Evolutionary conservation across 30 jellyfish, hydroid and myxozoan species (phyloP).

Genomic region (Chrysaora quinquecirrha): DNA sequence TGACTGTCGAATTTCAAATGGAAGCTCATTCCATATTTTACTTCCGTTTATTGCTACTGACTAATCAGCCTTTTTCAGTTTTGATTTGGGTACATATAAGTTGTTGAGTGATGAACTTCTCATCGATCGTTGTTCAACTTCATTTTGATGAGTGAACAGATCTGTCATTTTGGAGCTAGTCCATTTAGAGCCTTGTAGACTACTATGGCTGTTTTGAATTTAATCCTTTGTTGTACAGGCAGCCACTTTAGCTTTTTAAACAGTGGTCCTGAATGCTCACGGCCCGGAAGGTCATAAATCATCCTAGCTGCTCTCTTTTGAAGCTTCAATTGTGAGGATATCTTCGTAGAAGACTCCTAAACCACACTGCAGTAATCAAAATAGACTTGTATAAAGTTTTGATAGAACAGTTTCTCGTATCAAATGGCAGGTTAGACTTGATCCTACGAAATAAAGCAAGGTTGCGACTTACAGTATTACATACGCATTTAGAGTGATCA

Average conservation of each 20-base stretch:
- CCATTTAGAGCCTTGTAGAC: slow-evolving; percentile 35
- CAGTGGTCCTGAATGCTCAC: slow-evolving; percentile 46
- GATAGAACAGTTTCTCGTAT: too few species aligned
- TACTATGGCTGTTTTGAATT: slow-evolving; percentile 6
- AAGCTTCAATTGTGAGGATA: slow-evolving; percentile 66
- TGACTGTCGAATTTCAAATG: too few species aligned
- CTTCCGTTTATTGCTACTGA: background rate
- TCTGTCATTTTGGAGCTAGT: slow-evolving; percentile 39
- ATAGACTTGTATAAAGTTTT: too few species aligned
- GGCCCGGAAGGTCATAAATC: slow-evolving; percentile 64
- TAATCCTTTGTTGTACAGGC: background rate
- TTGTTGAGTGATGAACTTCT: slow-evolving; percentile 40
- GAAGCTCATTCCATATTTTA: background rate
- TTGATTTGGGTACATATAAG: slow-evolving; percentile 30
- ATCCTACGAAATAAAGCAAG: too few species aligned
- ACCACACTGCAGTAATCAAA: too few species aligned
- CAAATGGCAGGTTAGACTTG: too few species aligned
- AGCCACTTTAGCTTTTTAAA: background rate
- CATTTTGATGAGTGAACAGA: slow-evolving; percentile 33
- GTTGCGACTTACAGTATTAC: too few species aligned
- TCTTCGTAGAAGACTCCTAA: too few species aligned
- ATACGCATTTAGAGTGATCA: too few species aligned
- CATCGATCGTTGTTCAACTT: slow-evolving; percentile 33
- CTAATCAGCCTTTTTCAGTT: slow-evolving; percentile 16
- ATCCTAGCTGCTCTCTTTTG: slow-evolving; percentile 66